Conservation (phyloP, 2,888 invertebrate species). For the Sclerodermus sp. region DNA sequence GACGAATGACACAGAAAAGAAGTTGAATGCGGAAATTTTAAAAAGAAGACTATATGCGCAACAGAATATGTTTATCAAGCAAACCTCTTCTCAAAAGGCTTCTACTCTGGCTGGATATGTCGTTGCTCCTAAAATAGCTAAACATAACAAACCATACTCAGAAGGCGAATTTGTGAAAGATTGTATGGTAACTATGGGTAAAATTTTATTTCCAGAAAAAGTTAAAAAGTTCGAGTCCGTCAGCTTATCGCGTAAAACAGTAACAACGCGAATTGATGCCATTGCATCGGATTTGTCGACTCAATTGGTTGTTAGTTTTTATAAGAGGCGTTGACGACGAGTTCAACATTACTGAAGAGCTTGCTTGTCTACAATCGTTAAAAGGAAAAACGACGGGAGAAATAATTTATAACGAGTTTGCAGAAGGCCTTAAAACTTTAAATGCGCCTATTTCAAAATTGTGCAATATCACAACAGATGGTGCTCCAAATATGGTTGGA, state of each 20-base stretch:
- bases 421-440: background rate
- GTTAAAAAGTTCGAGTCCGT: constrained; percentile 1
- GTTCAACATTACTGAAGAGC: background rate
- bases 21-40: background rate
- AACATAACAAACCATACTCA: constrained; percentile 1
- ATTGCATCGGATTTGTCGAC: background rate
- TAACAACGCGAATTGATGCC: constrained; percentile 1
- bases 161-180: constrained; percentile 1
- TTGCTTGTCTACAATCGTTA: background rate
- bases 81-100: background rate
- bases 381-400: background rate
- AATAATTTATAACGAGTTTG: background rate
- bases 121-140: background rate
- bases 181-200: background rate
- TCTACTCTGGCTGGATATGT: constrained; percentile 2
- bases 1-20: background rate
- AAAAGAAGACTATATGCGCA: background rate
- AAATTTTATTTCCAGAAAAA: constrained; percentile 1
- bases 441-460: background rate
- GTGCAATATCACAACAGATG: constrained; percentile 17
- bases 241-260: background rate
- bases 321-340: background rate
- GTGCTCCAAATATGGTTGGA: constrained; percentile 20
- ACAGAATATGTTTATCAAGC: background rate
- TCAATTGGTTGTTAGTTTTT: background rate